A percentile compares a stretch with the other conserved stretches of the same genome.
Conservation (phyloP, 2,888 invertebrate genomes). For the Brachypalpus laphriformis region DNA sequence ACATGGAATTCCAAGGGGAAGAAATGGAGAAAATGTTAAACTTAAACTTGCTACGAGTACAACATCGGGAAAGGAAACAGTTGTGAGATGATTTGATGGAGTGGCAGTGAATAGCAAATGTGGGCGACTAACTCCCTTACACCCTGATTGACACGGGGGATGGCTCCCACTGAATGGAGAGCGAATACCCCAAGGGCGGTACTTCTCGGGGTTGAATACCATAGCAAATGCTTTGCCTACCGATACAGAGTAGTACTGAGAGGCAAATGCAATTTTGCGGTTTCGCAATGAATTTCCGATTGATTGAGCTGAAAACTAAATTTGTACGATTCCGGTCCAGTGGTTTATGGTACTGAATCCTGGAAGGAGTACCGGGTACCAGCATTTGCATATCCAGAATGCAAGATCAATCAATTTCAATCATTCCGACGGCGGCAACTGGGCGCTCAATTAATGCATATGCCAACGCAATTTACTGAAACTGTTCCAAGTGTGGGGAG, state of each 20-base stretch:
- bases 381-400: constrained; percentile 23
- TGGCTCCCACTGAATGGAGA: background rate
- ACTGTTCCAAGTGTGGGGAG: background rate
- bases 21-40: constrained; percentile 32
- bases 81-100: constrained; percentile 60
- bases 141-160: constrained; percentile 14
- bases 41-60: constrained; percentile 53
- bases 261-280: constrained; percentile 73
- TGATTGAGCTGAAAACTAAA: constrained; percentile 74
- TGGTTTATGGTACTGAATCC: constrained; percentile 29
- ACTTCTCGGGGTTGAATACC: constrained; percentile 17
- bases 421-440: constrained; percentile 37
- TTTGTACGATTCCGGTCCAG: constrained; percentile 70
- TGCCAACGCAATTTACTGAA: constrained; percentile 20
- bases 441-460: constrained; percentile 56
- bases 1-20: constrained; percentile 10
- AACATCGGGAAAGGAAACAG: constrained; percentile 26
- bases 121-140: constrained; percentile 12
- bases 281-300: constrained; percentile 72
- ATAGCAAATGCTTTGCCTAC: constrained; percentile 13
- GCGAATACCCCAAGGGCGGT: constrained; percentile 14
- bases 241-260: constrained; percentile 24
- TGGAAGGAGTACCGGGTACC: background rate
- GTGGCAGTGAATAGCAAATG: constrained; percentile 56
- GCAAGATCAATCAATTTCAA: constrained; percentile 66